A percentile compares a stretch with the other conserved stretches of the same genome.
Evolutionary conservation across 2,797 vertebrate species (phyloP).

Genomic region (Gymnothorax javanicus): DNA sequence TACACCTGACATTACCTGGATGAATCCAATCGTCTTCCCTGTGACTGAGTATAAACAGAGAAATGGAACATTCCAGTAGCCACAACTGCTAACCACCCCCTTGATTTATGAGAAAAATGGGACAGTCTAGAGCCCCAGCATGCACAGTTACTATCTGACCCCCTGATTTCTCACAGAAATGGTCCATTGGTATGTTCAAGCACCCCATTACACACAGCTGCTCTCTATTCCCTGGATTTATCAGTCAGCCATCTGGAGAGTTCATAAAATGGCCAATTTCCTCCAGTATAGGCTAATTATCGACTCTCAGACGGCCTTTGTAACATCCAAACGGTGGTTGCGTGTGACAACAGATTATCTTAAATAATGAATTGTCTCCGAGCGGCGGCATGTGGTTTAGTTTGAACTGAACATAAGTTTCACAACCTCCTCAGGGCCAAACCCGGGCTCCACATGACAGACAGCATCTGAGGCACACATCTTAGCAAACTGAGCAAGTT

Average conservation of each 20-base stretch:
- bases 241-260: background rate
- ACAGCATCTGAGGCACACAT: slow-evolving; percentile 35
- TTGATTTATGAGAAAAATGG: too few relatives aligned
- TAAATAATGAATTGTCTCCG: slow-evolving; percentile 23
- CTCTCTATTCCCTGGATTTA: slow-evolving; percentile 35
- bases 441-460: slow-evolving; percentile 54
- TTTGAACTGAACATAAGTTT: slow-evolving; percentile 54
- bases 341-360: slow-evolving; percentile 36
- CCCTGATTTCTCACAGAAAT: too few relatives aligned
- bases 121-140: slow-evolving; percentile 11
- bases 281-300: background rate
- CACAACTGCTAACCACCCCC: background rate
- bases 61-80: background rate
- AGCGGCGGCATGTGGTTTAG: slow-evolving; percentile 57
- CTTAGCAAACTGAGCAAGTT: slow-evolving; percentile 49
- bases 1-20: slow-evolving; percentile 50
- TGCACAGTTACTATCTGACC: slow-evolving; percentile 51
- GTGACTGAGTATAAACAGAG: background rate
- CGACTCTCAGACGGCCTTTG: background rate
- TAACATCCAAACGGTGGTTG: slow-evolving; percentile 24
- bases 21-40: slow-evolving; percentile 49
- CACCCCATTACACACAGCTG: too few relatives aligned
- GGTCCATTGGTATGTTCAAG: too few relatives aligned
- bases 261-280: background rate
- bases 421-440: slow-evolving; percentile 53